phyloP scores from a whole-genome alignment of 2,797 vertebrate genomes.

The Enteromius viviparus region DNA sequence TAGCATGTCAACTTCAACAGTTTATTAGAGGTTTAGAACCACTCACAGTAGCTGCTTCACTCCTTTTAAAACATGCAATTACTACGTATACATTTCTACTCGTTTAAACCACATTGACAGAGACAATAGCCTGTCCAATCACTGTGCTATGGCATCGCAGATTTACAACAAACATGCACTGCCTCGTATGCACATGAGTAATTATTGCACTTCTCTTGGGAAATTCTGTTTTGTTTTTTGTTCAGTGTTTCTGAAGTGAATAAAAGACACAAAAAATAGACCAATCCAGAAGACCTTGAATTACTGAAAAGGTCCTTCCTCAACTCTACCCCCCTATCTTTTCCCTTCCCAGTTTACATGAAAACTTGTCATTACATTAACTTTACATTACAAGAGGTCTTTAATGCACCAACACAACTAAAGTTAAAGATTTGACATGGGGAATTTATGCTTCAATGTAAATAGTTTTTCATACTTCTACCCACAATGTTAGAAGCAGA shows the following conservation, averaged over 20 bases:
- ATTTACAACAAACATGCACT: slow-evolving; percentile 32
- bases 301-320: slow-evolving; percentile 17
- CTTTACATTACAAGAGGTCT: too few species aligned
- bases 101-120: background rate
- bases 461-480: slow-evolving; percentile 24
- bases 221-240: slow-evolving; percentile 27
- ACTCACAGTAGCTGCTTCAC: background rate
- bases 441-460: slow-evolving; percentile 43
- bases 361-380: background rate
- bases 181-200: slow-evolving; percentile 21
- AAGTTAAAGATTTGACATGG: slow-evolving; percentile 52
- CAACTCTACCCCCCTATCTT: background rate
- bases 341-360: slow-evolving; percentile 30
- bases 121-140: background rate
- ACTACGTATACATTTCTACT: slow-evolving; percentile 3
- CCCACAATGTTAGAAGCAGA: background rate
- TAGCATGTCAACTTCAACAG: background rate
- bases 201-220: slow-evolving; percentile 55
- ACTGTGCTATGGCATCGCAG: background rate
- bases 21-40: slow-evolving; percentile 25
- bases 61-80: slow-evolving; percentile 23
- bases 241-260: slow-evolving; percentile 32
- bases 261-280: slow-evolving; percentile 33
- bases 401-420: slow-evolving; percentile 1
- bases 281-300: slow-evolving; percentile 38